Base-by-base conservation (phyloP, 2,113 vertebrate genomes). In the Stegastes partitus region DNA sequence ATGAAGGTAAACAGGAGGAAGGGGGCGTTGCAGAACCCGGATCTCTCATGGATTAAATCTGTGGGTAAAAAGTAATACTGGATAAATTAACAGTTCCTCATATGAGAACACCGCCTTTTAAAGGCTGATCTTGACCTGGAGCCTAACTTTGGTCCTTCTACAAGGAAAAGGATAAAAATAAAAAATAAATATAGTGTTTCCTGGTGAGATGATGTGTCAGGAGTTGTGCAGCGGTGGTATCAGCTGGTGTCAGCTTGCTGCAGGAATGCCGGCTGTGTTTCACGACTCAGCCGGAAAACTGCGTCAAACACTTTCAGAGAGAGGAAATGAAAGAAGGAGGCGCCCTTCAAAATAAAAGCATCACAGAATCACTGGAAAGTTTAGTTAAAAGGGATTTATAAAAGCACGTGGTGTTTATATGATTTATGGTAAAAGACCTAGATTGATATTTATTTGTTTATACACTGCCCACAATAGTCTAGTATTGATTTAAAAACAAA, bases 311-410 rank as follows among this genome's bases (percentile, higher is more conserved):
- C 28, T 22, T 2, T 6, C 23, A 71, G 0, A 42, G 19, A 45
- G 14, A 49, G 0, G 2, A 9, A 37, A 42, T 25, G 42, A 49
- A 15, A 22, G 8, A n/a, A 19, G 2, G 39, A 42, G 1, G 15
- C 1, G 26, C 4, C 53, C 26, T 88, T 88, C 89, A 91, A 22
- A 91, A 84, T 87, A 91, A 84, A 89, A 85, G 57, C 47, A 4
- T 28, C 0, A 1, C 0, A 3, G 0, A 2, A 6, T 15, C 8
- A n/a, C 16, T 18, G 7, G 8, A 11, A 4, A 53, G 0, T 4
- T 31, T 42, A 14, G 11, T 42, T 14, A 42, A 42, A 42, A 2
- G 12, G 14, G 39, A 34, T 34, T 42, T 12, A 3, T 42, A 42
- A 42, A 42, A 14, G 39, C 39, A 42, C 1, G 12, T 15, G 14